These are phyloP conservation scores for Brachionus calyciflorus DNA, from an alignment of 1,140 invertebrate species.

Conservation along the genomic window DNA sequence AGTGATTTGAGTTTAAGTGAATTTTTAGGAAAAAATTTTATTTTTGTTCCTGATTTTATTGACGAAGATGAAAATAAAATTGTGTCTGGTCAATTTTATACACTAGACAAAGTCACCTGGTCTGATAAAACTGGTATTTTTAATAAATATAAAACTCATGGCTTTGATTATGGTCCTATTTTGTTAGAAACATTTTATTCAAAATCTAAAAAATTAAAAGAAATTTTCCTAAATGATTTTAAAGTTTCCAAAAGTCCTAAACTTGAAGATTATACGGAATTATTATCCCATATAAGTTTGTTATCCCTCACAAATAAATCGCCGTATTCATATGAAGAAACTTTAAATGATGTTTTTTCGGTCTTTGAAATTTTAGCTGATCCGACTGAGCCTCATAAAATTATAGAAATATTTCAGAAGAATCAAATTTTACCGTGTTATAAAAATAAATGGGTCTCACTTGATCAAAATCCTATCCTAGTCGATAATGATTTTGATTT, in stretches of 20 bases:
- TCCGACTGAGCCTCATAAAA: background rate
- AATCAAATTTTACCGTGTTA: slow-evolving; percentile 20
- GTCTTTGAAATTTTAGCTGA: background rate
- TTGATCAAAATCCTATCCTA: background rate
- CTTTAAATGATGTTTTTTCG: background rate
- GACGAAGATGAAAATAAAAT: background rate
- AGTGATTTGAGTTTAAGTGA: background rate
- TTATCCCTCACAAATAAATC: background rate
- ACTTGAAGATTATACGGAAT: background rate
- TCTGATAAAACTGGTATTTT: slow-evolving; percentile 18
- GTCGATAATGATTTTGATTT: slow-evolving; percentile 14
- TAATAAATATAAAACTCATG: background rate
- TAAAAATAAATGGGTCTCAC: slow-evolving; percentile 13
- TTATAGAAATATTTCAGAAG: background rate
- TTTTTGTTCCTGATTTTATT: slow-evolving; percentile 13
- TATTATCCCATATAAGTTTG: background rate
- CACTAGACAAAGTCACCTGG: background rate
- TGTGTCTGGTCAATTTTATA: background rate
- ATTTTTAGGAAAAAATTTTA: background rate
- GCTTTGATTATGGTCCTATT: background rate
- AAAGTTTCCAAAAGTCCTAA: background rate
- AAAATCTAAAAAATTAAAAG: slow-evolving; percentile 13
- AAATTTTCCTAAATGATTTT: background rate
- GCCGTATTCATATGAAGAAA: background rate
- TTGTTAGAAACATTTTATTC: background rate